Conservation (phyloP, 2,113 vertebrate genomes). For the Apeltes quadracus region DNA sequence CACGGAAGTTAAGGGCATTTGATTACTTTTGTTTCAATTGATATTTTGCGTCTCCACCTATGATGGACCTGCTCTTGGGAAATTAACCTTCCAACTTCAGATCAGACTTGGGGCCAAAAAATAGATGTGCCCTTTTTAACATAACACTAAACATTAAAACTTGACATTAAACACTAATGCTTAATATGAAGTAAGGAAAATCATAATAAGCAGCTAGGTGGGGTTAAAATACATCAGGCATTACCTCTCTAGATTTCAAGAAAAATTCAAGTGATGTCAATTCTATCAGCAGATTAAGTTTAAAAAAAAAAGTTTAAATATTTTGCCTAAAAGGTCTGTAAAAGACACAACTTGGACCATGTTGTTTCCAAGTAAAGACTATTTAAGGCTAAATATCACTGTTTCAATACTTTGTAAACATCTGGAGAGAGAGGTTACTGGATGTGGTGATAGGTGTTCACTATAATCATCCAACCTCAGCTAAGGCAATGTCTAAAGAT, state of each 20-base stretch:
- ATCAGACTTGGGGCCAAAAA: conserved; percentile 9
- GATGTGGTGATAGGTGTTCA: conserved; percentile 20
- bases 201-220: not conserved
- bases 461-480: conserved; percentile 40
- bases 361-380: conserved; percentile 3
- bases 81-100: not conserved
- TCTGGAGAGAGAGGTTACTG: conserved; percentile 29
- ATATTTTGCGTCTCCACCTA: not conserved
- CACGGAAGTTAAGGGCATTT: conserved; percentile 6
- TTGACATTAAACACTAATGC: not conserved
- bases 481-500: conserved; percentile 27
- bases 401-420: conserved; percentile 32
- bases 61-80: not conserved
- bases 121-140: not conserved
- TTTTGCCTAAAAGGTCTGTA: not conserved
- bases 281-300: not conserved
- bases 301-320: not conserved
- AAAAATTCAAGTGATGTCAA: not conserved
- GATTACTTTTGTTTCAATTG: not conserved
- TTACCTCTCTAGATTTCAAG: not conserved
- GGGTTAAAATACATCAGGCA: not conserved
- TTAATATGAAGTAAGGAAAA: not conserved
- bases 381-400: not conserved
- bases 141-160: not conserved
- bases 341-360: not conserved